These are phyloP conservation scores for Caerostris extrusa DNA, from an alignment of 1,140 invertebrate species.

Conservation along the genomic window DNA sequence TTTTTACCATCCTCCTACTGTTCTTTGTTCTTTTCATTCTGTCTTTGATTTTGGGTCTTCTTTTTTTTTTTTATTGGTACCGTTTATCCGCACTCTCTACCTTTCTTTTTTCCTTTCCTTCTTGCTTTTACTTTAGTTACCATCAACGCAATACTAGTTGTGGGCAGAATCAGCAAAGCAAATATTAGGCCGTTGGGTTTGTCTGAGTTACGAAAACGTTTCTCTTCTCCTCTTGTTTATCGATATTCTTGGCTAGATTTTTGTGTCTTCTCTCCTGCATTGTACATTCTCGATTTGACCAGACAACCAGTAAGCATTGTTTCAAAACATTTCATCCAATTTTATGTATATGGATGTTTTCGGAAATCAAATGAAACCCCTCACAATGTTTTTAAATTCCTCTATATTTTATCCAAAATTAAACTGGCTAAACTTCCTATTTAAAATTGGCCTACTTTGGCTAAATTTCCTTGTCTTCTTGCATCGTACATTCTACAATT, in stretches of 20 bases:
- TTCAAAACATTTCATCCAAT: too few relatives aligned
- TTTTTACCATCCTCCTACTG: neutral
- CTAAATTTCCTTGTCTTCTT: too few relatives aligned
- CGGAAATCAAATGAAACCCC: too few relatives aligned
- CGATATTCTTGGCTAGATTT: neutral
- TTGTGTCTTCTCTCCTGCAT: too few relatives aligned
- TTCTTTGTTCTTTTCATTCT: slow-evolving; percentile 12
- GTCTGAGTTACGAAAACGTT: neutral
- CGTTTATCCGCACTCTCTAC: slow-evolving; percentile 33
- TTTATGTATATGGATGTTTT: too few relatives aligned
- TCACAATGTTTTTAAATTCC: too few relatives aligned
- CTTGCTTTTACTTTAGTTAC: neutral
- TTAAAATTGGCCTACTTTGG: too few relatives aligned
- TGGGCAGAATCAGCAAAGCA: neutral
- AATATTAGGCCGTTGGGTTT: neutral
- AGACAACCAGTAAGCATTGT: too few relatives aligned
- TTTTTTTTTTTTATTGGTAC: slow-evolving; percentile 11
- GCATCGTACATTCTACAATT: too few relatives aligned
- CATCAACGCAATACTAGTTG: neutral
- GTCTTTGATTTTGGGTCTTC: slow-evolving; percentile 29
- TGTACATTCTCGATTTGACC: too few relatives aligned
- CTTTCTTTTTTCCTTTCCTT: neutral
- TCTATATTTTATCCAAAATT: too few relatives aligned
- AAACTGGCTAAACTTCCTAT: too few relatives aligned
- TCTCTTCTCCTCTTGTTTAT: neutral